Base-by-base conservation (phyloP, 1,140 invertebrate species). In the Drosophila ironensis region DNA sequence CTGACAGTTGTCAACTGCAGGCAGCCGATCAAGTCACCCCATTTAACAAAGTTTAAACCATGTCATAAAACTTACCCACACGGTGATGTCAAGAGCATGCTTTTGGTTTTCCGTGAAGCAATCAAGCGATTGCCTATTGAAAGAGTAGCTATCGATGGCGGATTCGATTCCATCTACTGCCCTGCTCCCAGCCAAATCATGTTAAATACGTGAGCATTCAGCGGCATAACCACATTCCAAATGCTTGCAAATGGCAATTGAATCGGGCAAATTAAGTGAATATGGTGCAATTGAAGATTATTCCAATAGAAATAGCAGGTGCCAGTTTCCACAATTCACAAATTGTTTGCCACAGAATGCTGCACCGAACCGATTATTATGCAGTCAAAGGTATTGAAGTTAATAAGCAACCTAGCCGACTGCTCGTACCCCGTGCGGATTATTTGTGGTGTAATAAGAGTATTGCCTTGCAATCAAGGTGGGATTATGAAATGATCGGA, bases 381-480 rank as follows among this genome's bases (percentile, higher is more conserved):
- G 59, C 68, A 64, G 50, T 74, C 52, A 52, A 70, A 60, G 61
- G 46, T 44, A 76, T 68, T 72, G 56, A 59, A 72, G 54, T 60
- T 84, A 82, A 82, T 82, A 57, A 82, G 78, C 69, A 57, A 82
- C 78, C 84, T 84, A 84, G 78, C 78, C 78, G 78, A 66, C 57
- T 64, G 70, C 61, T 30, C 37, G 50, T 41, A 33, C 28, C 37
- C 51, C 37, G 42, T 57, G 22, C 56, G 57, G 35, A 25, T 14
- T 45, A 27, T 52, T 44, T 47, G 27, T 38, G 60, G 40, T 27
- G 11, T 5, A 12, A 12, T 2, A 11, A 30, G 1, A 11, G 28
- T n/a, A n/a, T n/a, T n/a, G n/a, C n/a, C n/a, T n/a, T n/a, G n/a
- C n/a, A n/a, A n/a, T n/a, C n/a, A n/a, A n/a, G n/a, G n/a, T n/a